Evolutionary conservation across 2,797 vertebrate genomes (phyloP), one percentile per base, ranked within the genome.

Genomic region (Hypotaenidia okinawae): DNA sequence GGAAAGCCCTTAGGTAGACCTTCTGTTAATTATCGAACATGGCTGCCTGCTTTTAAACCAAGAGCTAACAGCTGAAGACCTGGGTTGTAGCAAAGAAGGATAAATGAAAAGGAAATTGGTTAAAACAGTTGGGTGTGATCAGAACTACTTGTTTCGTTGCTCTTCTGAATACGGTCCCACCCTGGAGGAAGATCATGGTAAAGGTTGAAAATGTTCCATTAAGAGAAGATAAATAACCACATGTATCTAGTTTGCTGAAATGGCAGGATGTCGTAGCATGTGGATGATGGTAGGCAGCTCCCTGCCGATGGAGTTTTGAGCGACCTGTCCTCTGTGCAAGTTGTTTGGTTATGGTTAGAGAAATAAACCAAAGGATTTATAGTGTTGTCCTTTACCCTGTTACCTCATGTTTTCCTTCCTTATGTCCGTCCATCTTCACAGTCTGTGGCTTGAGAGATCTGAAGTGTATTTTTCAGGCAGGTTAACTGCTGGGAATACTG

Each of bases 1-100:
- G 51, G 45, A 90, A 92, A 75, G 45, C 84, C 95, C 61, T 89
- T 62, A 83, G 84, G 94, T 89, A 84, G 87, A 78, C 68, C 32
- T 89, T 70, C 54, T 83, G 33, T 70, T 93, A 87, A 94, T 95
- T 87, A 55, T 73, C 41, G 78, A 82, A 55, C 23, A 35, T 37
- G 17, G 30, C 61, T 95, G 54, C n/a, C 62, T 93, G 37, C 58
- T 89, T 93, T 92, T 87, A 83, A 89, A 72, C n/a, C 4, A 10
- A 58, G 69, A 67, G 27, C 43, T 58, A 43, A 13, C 9, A 77
- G 52, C 0, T 74, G 83, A 84, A 81, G 80, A 41, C 51, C 39
- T 75, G 47, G 69, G 45, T 43, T 75, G 24, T n/a, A 72, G 16
- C 8, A 7, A 90, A 61, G 30, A 49, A 80, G 27, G 25, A 55